These are phyloP conservation scores for Crioceris asparagi DNA, from an alignment of 2,888 invertebrate species.

Conservation along the genomic window DNA sequence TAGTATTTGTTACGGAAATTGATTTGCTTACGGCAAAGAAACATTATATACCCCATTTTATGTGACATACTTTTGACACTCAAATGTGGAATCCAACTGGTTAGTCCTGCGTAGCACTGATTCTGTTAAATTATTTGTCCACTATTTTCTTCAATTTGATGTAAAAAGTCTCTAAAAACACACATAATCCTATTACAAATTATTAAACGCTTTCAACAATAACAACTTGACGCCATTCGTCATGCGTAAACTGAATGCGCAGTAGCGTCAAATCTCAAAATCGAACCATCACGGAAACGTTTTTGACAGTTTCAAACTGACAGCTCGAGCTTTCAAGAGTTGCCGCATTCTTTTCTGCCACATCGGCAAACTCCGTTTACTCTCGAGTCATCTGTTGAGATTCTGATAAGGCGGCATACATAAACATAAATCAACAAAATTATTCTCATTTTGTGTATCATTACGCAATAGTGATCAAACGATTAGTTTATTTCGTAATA, in stretches of 20 bases:
- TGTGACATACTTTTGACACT: constrained; percentile 61
- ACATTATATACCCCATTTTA: constrained; percentile 57
- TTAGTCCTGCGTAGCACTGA: constrained; percentile 24
- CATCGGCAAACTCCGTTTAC: too few species aligned
- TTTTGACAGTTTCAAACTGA: constrained; percentile 24
- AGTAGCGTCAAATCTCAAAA: constrained; percentile 17
- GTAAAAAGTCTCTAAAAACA: constrained; percentile 53
- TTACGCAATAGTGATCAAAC: too few species aligned
- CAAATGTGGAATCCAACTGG: constrained; percentile 35
- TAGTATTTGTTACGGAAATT: constrained; percentile 31
- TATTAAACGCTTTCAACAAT: constrained; percentile 89
- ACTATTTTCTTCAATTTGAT: constrained; percentile 40
- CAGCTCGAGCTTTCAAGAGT: too few species aligned
- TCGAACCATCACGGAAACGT: constrained; percentile 22
- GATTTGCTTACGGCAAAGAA: constrained; percentile 40
- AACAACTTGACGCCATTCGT: constrained; percentile 99
- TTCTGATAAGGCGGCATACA: too few species aligned
- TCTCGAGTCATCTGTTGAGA: too few species aligned
- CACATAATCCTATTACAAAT: constrained; percentile 59
- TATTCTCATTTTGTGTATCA: too few species aligned
- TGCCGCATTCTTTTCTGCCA: too few species aligned
- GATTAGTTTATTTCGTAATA: too few species aligned
- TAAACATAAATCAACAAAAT: too few species aligned
- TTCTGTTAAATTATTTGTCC: constrained; percentile 23
- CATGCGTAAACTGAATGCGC: constrained; percentile 63